Conservation (phyloP, 2,888 invertebrate species). For the Andrena hattorfiana region DNA sequence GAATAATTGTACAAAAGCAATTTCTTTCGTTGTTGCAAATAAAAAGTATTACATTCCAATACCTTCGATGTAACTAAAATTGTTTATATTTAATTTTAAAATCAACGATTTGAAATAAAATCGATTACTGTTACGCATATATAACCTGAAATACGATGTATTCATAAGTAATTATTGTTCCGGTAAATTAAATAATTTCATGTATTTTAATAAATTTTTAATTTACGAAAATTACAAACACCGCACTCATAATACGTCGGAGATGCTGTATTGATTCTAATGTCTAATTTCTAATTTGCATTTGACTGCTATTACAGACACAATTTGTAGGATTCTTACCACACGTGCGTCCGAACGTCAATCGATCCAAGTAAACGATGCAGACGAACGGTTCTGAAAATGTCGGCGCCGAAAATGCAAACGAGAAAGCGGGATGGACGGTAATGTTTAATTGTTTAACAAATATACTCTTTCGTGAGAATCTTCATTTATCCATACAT, state of each 20-base stretch:
- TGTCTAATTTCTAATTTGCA: background rate
- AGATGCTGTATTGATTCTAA: background rate
- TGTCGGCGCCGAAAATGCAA: constrained; percentile 81
- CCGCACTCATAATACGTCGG: background rate
- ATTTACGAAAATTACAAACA: background rate
- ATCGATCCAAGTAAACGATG: constrained; percentile 70
- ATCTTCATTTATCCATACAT: background rate
- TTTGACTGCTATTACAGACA: constrained; percentile 25
- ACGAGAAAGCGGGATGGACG: constrained; percentile 83
- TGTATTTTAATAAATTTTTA: background rate
- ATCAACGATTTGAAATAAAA: background rate
- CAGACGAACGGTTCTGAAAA: constrained; percentile 84
- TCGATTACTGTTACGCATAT: background rate
- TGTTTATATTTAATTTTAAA: background rate
- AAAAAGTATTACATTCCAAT: no score
- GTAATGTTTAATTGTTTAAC: constrained; percentile 65
- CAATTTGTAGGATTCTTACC: constrained; percentile 11
- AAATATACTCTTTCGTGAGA: background rate
- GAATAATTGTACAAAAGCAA: no score
- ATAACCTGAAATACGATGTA: background rate
- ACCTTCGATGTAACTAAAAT: background rate
- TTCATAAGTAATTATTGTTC: background rate
- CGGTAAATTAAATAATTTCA: background rate
- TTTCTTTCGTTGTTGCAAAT: no score
- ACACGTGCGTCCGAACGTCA: constrained; percentile 22